A percentile compares a stretch with the other conserved stretches of the same genome.
Conservation (phyloP, 2,888 invertebrate species). For the Sphecodes monilicornis region DNA sequence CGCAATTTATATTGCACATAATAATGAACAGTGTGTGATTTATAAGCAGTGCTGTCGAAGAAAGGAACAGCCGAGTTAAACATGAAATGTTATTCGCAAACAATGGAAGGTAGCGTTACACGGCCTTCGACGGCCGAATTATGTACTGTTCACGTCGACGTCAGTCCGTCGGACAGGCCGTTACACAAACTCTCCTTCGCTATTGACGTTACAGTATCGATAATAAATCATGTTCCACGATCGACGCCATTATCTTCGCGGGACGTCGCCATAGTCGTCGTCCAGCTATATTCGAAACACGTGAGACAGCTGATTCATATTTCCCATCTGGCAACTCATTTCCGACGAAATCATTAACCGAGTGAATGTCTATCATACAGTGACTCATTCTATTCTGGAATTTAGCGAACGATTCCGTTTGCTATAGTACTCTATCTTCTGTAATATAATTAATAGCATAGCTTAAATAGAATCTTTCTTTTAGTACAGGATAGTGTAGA, state of each 20-base stretch:
- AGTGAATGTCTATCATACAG: neutral
- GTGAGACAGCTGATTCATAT: neutral
- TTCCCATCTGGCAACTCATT: neutral
- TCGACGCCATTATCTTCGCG: slow-evolving; percentile 31
- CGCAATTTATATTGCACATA: neutral
- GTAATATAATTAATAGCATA: neutral
- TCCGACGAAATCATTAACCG: neutral
- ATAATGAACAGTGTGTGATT: neutral
- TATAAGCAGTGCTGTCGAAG: neutral
- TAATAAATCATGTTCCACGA: slow-evolving; percentile 43
- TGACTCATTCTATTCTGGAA: neutral
- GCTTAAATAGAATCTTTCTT: no score
- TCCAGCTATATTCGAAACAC: neutral
- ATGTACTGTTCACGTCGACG: slow-evolving; percentile 32
- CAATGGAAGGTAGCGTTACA: neutral
- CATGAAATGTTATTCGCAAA: neutral
- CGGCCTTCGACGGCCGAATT: slow-evolving; percentile 43
- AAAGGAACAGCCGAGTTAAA: neutral
- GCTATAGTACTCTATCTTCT: neutral
- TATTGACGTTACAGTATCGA: slow-evolving; percentile 38
- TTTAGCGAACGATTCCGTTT: neutral
- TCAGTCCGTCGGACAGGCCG: slow-evolving; percentile 36
- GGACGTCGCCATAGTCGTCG: slow-evolving; percentile 25
- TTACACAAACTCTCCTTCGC: slow-evolving; percentile 35
- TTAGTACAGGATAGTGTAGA: no score